These are phyloP conservation scores for Mesocricetus auratus DNA, from an alignment of 2,113 vertebrate species.

Conservation along the genomic window DNA sequence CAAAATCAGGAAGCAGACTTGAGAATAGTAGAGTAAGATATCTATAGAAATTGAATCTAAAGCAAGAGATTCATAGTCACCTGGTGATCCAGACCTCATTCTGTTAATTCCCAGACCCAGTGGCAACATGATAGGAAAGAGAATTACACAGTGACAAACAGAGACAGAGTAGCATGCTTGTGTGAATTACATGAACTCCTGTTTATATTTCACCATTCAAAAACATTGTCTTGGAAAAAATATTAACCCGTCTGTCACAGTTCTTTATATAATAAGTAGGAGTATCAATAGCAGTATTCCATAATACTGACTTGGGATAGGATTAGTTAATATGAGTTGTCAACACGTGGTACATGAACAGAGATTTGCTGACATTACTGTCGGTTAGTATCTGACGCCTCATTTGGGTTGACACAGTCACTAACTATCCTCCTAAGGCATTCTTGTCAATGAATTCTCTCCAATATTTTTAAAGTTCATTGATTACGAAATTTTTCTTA, in stretches of 20 bases:
- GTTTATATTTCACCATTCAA: neutral
- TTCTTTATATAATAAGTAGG: neutral
- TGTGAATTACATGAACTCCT: neutral
- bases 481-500: neutral
- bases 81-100: neutral
- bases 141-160: accelerated
- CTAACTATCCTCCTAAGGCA: neutral
- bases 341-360: too few relatives aligned
- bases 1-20: neutral
- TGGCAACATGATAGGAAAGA: neutral
- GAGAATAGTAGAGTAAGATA: neutral
- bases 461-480: neutral
- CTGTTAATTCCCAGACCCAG: neutral
- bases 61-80: neutral
- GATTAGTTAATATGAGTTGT: neutral
- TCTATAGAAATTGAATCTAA: neutral
- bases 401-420: neutral
- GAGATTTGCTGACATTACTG: neutral
- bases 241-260: neutral
- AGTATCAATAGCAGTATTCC: neutral
- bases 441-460: neutral
- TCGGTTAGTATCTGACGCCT: neutral
- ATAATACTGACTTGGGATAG: neutral
- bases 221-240: neutral
- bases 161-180: too few relatives aligned